Base-by-base conservation (phyloP, 2,797 vertebrate species). In the Melanotaenia parkinsoni region DNA sequence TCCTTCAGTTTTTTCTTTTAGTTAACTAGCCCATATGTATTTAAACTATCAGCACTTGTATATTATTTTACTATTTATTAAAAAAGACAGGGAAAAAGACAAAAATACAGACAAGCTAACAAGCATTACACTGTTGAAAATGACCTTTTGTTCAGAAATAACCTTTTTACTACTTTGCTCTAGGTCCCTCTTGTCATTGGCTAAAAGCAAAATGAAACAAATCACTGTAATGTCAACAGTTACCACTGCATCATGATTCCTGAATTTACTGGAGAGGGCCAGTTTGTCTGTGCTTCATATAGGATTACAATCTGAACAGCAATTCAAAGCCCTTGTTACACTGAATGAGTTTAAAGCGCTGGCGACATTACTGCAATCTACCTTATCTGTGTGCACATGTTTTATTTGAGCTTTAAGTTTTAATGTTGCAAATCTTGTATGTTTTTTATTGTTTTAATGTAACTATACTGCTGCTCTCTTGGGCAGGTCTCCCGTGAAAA, bases 181-280 rank as follows among this genome's bases (percentile, higher is more conserved):
- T 61, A 22, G 67, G 61, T 35, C 12, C 38, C 57, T 63, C 56
- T 70, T 77, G 67, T 79, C 74, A 84, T 75, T 86, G 82, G 68
- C 80, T 83, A 83, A 76, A 82, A 86, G 80, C 83, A 83, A 85
- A 85, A 63, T 75, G 68, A 82, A 86, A 83, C 66, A 77, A 86
- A 86, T 79, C 73, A 74, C 74, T 72, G 70, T 80, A 86, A 88
- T 87, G 83, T 86, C 80, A 91, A 76, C 73, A 77, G 58, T 56
- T 80, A 71, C 33, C 68, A 59, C 68, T 78, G 82, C 84, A 73
- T 75, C 61, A 62, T 35, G 47, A 62, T 74, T 75, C 58, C 35
- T 64, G 65, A 40, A 75, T 86, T 86, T 74, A 61, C 51, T 66
- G 51, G 67, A 74, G 20, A 0, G 70, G 70, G 22, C 33, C 40